phyloP scores from a whole-genome alignment of 2,888 invertebrate genomes.

The Drosophila austrosaltans region DNA sequence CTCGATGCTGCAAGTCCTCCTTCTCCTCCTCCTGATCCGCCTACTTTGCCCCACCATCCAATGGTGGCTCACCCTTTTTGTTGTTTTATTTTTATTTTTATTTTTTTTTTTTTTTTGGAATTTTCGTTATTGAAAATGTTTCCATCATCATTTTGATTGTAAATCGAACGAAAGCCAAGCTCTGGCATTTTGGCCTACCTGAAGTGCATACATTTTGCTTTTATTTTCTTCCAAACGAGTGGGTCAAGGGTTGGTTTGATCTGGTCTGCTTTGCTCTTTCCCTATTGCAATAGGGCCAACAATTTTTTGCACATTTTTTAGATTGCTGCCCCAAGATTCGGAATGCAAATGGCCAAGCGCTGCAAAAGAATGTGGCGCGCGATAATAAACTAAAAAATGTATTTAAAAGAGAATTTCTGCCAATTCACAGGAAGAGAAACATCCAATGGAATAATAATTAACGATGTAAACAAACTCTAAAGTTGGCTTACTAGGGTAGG shows the following conservation, averaged over 20 bases:
- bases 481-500: slow-evolving; percentile 36
- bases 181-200: slow-evolving; percentile 2
- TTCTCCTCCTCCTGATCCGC: slow-evolving; percentile 12
- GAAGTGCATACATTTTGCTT: background rate
- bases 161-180: slow-evolving; percentile 35
- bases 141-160: slow-evolving; percentile 48
- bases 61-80: background rate
- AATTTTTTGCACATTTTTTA: slow-evolving; percentile 1
- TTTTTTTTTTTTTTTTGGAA: slow-evolving; percentile 53
- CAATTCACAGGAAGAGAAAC: background rate
- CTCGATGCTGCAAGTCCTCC: slow-evolving; percentile 5
- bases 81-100: slow-evolving; percentile 6
- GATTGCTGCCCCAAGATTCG: slow-evolving; percentile 2
- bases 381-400: slow-evolving; percentile 49
- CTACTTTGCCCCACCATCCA: slow-evolving; percentile 19
- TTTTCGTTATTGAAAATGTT: slow-evolving; percentile 77
- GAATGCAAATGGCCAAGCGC: slow-evolving; percentile 39
- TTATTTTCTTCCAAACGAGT: background rate
- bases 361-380: slow-evolving; percentile 43
- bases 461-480: slow-evolving; percentile 54
- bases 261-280: background rate
- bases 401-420: slow-evolving; percentile 16
- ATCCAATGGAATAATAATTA: slow-evolving; percentile 49
- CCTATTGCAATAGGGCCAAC: background rate
- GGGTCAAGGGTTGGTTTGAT: slow-evolving; percentile 12